These are phyloP conservation scores for Phragmatobia fuliginosa DNA, from an alignment of 2,888 invertebrate genomes.

Conservation along the genomic window DNA sequence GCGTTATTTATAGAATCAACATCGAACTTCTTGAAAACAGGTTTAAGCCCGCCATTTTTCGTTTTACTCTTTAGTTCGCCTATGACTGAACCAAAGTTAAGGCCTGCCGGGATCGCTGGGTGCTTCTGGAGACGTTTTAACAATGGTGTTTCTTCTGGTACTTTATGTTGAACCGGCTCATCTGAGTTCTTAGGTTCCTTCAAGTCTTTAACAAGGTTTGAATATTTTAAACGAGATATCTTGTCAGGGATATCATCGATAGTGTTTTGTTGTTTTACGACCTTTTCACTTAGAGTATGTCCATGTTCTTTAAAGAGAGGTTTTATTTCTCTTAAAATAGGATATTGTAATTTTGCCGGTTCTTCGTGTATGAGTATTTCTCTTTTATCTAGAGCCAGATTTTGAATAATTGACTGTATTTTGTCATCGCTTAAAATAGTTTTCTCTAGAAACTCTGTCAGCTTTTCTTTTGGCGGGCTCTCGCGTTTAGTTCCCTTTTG, in stretches of 20 bases:
- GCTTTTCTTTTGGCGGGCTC: constrained; percentile 80
- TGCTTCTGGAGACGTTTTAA: constrained; percentile 74
- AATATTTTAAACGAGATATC: constrained; percentile 59
- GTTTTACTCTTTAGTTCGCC: constrained; percentile 81
- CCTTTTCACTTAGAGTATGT: constrained; percentile 59
- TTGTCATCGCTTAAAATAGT: constrained; percentile 80
- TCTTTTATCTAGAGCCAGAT: constrained; percentile 73
- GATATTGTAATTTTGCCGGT: constrained; percentile 43
- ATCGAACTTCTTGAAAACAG: constrained; percentile 81
- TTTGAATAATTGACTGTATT: constrained; percentile 80
- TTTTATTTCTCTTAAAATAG: constrained; percentile 48
- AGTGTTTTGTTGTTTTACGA: constrained; percentile 58
- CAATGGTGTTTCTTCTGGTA: constrained; percentile 61
- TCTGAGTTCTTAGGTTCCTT: constrained; percentile 24
- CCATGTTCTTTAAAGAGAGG: constrained; percentile 47
- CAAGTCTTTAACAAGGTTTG: constrained; percentile 37
- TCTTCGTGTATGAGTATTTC: constrained; percentile 56
- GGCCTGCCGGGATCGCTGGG: constrained; percentile 69
- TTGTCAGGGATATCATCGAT: constrained; percentile 68
- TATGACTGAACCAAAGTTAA: constrained; percentile 81
- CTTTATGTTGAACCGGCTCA: constrained; percentile 39
- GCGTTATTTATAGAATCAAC: constrained; percentile 64
- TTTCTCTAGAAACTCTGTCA: constrained; percentile 80
- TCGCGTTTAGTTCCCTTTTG: constrained; percentile 65
- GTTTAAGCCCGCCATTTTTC: constrained; percentile 74